Evolutionary conservation across 2,113 vertebrate genomes (phyloP), one percentile per base, ranked within the genome.

Genomic region (Hippocampus barbouri): DNA sequence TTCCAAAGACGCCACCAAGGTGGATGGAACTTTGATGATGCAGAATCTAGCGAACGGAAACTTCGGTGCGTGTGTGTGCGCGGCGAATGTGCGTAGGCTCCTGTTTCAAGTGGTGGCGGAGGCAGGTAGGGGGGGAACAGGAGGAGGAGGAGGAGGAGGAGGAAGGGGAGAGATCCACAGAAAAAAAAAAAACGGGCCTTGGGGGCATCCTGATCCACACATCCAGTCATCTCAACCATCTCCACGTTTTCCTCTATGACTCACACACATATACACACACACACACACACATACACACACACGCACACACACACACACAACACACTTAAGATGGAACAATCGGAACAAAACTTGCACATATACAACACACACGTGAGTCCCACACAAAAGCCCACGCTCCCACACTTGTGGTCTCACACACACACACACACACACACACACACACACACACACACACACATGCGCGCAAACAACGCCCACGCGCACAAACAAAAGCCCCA

Each of bases 1-100:
- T 91, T 92, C 89, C 86, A 14, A 90, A 91, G 86, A 90, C 88
- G 83, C 89, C 91, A 91, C 92, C 92, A 93, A 89, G 93, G 91
- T 93, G 91, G 91, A 93, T 85, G 87, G 90, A 93, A 94, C 92
- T 94, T 90, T 92, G 93, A 93, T 87, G 91, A 94, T 81, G 89
- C 93, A 93, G 93, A 94, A 94, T 90, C 92, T 92, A 92, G 93
- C 91, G 92, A 94, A 84, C 86, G 87, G 88, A 90, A 82, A 92
- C 92, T 91, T 91, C 87, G n/a, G 57, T 59, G 70, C 72, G 70
- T 79, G 75, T 74, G 69, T 66, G 72, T 89, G 89, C 94, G 34
- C 34, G 34, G 34, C 94, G 93, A 94, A 93, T 92, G 81, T 88
- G 88, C 91, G 86, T 86, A 86, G 90, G 90, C 94, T 94, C 93